Conservation (phyloP, 2,888 invertebrate genomes). For the Euproctis similis region DNA sequence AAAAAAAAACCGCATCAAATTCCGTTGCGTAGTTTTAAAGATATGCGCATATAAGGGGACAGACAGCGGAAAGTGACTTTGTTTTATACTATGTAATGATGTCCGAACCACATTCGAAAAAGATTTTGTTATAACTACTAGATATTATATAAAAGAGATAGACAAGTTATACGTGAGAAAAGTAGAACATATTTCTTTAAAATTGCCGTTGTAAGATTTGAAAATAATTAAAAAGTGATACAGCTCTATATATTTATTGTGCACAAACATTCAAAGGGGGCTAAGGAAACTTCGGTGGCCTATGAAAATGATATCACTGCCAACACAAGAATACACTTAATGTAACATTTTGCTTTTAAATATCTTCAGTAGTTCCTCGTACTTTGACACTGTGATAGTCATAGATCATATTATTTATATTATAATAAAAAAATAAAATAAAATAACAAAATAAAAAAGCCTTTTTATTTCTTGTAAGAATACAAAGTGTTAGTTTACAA, state of each 20-base stretch:
- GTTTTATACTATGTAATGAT: too few species aligned
- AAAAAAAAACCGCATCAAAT: too few species aligned
- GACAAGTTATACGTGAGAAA: not conserved
- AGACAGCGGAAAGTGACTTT: too few species aligned
- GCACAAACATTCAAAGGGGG: conserved; percentile 42
- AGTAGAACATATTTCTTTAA: not conserved
- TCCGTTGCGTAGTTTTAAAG: too few species aligned
- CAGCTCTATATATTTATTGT: conserved; percentile 37
- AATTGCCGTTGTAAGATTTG: not conserved
- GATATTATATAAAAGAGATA: too few species aligned
- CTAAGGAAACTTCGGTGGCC: conserved; percentile 49
- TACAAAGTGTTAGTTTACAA: too few species aligned
- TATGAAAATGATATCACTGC: conserved; percentile 70
- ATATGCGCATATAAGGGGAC: too few species aligned
- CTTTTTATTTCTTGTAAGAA: too few species aligned
- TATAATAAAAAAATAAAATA: too few species aligned
- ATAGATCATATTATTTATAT: conserved; percentile 70
- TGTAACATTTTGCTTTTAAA: conserved; percentile 55
- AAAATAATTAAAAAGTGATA: not conserved
- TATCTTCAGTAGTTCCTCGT: conserved; percentile 58
- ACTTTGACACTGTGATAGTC: conserved; percentile 25
- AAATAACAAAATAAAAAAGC: too few species aligned
- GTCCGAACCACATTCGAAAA: too few species aligned
- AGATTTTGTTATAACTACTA: too few species aligned
- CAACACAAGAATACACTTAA: conserved; percentile 71